Evolutionary conservation across 2,113 vertebrate species (phyloP), one percentile per base, ranked within the genome.

Genomic region (Chaenogobius annularis): DNA sequence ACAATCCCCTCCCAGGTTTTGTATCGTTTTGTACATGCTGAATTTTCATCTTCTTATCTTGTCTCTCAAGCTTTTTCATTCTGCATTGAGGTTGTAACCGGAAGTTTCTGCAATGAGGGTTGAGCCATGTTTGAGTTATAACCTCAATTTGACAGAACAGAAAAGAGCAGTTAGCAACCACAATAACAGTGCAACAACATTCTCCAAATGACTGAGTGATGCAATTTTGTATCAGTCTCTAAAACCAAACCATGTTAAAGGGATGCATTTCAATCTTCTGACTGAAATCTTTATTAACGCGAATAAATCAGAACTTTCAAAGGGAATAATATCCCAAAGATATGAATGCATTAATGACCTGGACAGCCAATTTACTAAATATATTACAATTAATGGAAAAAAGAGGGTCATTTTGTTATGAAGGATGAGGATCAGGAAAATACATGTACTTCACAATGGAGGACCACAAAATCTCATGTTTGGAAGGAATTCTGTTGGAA

Each of bases 141-240:
- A 86, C 87, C 88, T 87, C 90, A 88, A 52, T 23, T 7, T 55
- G 73, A 65, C 78, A 89, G 71, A 89, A 85, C 5, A 54, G 66
- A 73, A 80, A 85, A 86, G 73, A 86, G 65, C 68, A 80, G 80
- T 26, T 26, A 58, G 55, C 55, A 26, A 15, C 20, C 14, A 35
- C 14, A 35, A 61, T 14, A 61, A 35, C 14, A 26, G 11, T 26
- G 3, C 54, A 55, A n/a, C 0, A 58, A 20, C 55, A 22, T 20
- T 20, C 19, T 54, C 7, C n/a, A 56, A 23, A 23, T 56, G 11
- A n/a, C 23, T 58, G 22, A 14, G 22, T 56, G 22, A 23, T 56
- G 20, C 55, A 13, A 56, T 58, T 56, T 26, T 26, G 23, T 26
- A 14, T 26, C 50, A 26, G 23, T 58, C 11, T 26, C 11, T 14